Conservation (phyloP, 2,797 vertebrate genomes). For the Psittacula derbiana region DNA sequence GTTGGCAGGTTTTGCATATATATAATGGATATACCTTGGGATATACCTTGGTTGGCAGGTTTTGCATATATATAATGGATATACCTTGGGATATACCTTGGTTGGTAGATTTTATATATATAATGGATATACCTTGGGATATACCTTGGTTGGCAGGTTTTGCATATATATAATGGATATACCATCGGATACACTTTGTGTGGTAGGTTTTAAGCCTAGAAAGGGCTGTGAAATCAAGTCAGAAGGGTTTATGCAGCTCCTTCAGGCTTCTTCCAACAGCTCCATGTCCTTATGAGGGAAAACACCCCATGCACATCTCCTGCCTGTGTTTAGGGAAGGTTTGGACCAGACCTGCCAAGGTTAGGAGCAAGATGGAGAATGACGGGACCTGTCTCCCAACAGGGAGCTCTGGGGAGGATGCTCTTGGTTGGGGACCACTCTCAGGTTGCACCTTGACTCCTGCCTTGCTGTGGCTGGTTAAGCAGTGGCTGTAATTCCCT, state of each 20-base stretch:
- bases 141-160: neutral
- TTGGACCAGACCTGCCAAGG: neutral
- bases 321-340: neutral
- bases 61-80: neutral
- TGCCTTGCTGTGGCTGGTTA: neutral
- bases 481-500: neutral
- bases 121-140: neutral
- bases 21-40: neutral
- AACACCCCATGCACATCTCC: neutral
- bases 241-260: neutral
- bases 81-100: neutral
- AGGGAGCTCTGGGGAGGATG: neutral
- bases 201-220: neutral
- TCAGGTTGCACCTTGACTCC: neutral
- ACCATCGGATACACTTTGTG: neutral
- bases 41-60: neutral
- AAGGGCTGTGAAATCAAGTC: accelerated
- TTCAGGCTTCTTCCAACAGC: neutral
- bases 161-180: too few species aligned
- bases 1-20: neutral
- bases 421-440: accelerated
- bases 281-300: neutral
- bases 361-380: neutral
- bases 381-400: accelerated
- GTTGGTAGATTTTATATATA: neutral